These are phyloP conservation scores for Neosilurus hyrtlii DNA, from an alignment of 2,797 vertebrate species.

Conservation along the genomic window DNA sequence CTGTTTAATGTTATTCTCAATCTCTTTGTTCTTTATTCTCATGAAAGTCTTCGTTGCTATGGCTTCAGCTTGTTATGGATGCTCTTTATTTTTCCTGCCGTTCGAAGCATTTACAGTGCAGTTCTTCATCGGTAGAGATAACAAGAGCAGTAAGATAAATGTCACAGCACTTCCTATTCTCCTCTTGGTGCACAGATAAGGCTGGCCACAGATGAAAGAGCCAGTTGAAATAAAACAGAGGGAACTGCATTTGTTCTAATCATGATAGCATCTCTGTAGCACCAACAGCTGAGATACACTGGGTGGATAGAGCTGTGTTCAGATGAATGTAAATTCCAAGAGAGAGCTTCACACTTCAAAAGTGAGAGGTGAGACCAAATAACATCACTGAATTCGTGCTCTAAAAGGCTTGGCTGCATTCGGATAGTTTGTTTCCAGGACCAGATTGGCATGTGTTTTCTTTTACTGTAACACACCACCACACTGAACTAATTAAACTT, in stretches of 20 bases:
- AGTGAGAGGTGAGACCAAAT: conserved; percentile 39
- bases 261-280: conserved; percentile 64
- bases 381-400: conserved; percentile 29
- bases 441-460: conserved; percentile 18
- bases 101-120: conserved; percentile 51
- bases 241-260: conserved; percentile 66
- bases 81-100: conserved; percentile 44
- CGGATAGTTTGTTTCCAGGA: conserved; percentile 2
- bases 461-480: neutral
- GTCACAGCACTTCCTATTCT: conserved; percentile 61
- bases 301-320: conserved; percentile 55
- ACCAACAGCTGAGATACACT: conserved; percentile 62
- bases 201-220: conserved; percentile 67
- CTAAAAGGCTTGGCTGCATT: neutral
- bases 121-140: conserved; percentile 44
- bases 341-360: conserved; percentile 50
- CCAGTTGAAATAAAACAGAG: conserved; percentile 66
- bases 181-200: conserved; percentile 64
- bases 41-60: conserved; percentile 3
- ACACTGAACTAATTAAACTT: neutral
- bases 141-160: conserved; percentile 64
- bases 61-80: conserved; percentile 36
- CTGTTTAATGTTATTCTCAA: conserved; percentile 29
- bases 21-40: conserved; percentile 15
- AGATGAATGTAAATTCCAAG: conserved; percentile 54